A percentile compares a stretch with the other conserved stretches of the same genome.
Evolutionary conservation across 2,797 vertebrate genomes (phyloP).

Genomic region (Myripristis jacobus): DNA sequence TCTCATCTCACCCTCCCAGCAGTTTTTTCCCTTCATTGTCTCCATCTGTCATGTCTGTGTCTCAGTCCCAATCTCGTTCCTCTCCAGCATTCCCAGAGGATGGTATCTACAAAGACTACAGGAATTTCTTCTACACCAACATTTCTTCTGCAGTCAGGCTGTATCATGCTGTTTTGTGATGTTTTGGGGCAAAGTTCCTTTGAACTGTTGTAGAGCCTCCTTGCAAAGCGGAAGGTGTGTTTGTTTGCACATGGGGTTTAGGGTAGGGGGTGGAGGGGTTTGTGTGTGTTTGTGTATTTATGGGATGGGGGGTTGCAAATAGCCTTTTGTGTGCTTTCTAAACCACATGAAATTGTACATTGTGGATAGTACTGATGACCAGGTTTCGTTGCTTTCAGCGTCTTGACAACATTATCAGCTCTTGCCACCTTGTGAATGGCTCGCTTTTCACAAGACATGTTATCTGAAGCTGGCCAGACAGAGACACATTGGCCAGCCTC

Average conservation of each 20-base stretch:
- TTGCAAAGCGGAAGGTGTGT: slow-evolving; percentile 53
- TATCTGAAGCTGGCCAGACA: slow-evolving; percentile 76
- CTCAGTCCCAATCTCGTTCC: slow-evolving; percentile 63
- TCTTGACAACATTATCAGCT: slow-evolving; percentile 61
- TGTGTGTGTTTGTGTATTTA: too few species aligned
- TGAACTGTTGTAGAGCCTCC: slow-evolving; percentile 68
- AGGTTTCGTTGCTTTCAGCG: slow-evolving; percentile 50
- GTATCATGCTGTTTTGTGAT: slow-evolving; percentile 63
- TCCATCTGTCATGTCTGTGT: slow-evolving; percentile 70
- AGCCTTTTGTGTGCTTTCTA: slow-evolving; percentile 60
- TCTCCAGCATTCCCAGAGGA: slow-evolving; percentile 64
- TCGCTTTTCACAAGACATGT: slow-evolving; percentile 52
- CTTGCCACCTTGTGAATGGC: slow-evolving; percentile 55
- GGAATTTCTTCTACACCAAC: slow-evolving; percentile 53
- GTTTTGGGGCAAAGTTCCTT: slow-evolving; percentile 70
- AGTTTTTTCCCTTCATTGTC: slow-evolving; percentile 52
- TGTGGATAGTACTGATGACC: slow-evolving; percentile 53
- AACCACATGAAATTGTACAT: slow-evolving; percentile 49
- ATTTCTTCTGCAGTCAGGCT: slow-evolving; percentile 66
- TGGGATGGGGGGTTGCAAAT: slow-evolving; percentile 31
- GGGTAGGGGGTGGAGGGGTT: background rate
- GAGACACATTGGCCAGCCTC: slow-evolving; percentile 60
- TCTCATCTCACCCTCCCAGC: slow-evolving; percentile 57
- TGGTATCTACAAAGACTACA: slow-evolving; percentile 58
- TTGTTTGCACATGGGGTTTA: slow-evolving; percentile 43